phyloP scores from a whole-genome alignment of 2,113 vertebrate species.

The Odocoileus virginianus region DNA sequence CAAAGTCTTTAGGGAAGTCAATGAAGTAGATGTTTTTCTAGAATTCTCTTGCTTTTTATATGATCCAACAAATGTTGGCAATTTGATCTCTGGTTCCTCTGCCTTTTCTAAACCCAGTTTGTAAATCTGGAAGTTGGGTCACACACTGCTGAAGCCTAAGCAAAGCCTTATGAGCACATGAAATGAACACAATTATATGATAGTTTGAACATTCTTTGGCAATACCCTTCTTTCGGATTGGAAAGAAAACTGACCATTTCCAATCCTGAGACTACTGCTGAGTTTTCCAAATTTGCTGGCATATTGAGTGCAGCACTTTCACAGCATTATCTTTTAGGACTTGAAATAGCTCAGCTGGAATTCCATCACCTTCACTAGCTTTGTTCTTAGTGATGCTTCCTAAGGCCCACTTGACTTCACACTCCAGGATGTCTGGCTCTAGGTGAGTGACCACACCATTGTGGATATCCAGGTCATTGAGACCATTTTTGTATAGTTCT shows the following conservation, averaged over 20 bases:
- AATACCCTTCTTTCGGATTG: not conserved
- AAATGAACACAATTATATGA: not conserved
- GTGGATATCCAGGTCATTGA: not conserved
- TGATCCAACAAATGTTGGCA: not conserved
- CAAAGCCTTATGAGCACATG: not conserved
- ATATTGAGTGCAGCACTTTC: not conserved
- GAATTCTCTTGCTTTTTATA: not conserved
- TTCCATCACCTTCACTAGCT: not conserved
- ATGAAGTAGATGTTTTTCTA: not conserved
- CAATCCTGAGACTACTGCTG: not conserved
- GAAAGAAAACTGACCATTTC: not conserved
- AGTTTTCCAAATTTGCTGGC: not conserved
- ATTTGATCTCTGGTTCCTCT: not conserved
- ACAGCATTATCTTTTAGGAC: not conserved
- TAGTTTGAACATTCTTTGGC: not conserved
- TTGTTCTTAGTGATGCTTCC: not conserved
- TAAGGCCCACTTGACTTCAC: not conserved
- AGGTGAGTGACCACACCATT: not conserved
- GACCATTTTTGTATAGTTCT: not conserved
- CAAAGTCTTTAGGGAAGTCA: not conserved
- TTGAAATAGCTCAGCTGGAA: not conserved
- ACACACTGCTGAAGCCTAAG: not conserved
- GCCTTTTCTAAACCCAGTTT: not conserved
- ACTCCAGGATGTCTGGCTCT: not conserved
- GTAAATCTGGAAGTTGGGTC: not conserved